Percentiles rank a stretch among this genome's conserved stretches.
Conservation (phyloP, 2,113 vertebrate species). For the Balaeniceps rex region DNA sequence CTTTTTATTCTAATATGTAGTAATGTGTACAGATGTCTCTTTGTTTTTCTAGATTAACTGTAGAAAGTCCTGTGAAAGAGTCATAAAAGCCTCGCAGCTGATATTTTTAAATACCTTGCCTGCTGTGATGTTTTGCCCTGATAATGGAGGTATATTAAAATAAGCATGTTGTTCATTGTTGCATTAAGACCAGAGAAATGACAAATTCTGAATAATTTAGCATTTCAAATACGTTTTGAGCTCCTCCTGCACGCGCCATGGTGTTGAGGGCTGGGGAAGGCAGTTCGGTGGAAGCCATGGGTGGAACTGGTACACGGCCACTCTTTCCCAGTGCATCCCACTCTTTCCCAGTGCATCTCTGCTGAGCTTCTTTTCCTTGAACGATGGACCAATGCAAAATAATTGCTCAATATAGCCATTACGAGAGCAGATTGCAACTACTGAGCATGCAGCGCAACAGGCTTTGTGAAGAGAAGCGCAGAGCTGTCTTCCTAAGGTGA, state of each 20-base stretch:
- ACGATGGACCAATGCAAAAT: background rate
- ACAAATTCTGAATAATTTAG: background rate
- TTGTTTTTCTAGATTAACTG: constrained; percentile 20
- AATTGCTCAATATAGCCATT: background rate
- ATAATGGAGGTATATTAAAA: background rate
- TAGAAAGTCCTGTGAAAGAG: background rate
- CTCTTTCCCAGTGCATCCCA: background rate
- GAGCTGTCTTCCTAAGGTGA: background rate
- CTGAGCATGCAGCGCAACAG: background rate
- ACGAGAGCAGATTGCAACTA: background rate
- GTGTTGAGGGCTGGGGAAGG: background rate
- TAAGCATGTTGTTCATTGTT: background rate
- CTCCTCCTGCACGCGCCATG: rapidly evolving
- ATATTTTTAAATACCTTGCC: background rate
- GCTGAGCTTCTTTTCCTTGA: background rate
- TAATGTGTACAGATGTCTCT: background rate
- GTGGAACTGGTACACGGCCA: rapidly evolving
- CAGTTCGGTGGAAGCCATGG: rapidly evolving
- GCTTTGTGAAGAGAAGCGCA: background rate
- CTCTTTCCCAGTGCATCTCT: background rate
- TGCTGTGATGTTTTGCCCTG: background rate
- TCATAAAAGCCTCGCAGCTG: background rate
- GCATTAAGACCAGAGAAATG: background rate
- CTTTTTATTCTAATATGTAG: background rate
- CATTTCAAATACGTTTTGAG: background rate